phyloP scores from a whole-genome alignment of 2,797 vertebrate genomes.

The Siniperca undulata region DNA sequence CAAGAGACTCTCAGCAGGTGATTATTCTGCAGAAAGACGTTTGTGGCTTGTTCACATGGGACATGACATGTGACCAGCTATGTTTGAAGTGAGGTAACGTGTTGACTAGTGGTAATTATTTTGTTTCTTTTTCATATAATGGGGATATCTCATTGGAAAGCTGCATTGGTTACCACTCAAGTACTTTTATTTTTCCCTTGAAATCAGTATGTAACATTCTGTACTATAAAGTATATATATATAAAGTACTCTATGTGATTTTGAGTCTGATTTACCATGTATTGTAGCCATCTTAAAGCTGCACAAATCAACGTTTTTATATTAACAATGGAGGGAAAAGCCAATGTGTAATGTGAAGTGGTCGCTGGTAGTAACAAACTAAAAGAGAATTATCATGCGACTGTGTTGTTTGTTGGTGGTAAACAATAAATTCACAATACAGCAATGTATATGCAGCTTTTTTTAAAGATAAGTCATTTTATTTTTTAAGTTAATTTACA shows the following conservation, averaged over 20 bases:
- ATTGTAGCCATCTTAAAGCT: neutral
- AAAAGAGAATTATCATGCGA: neutral
- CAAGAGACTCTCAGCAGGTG: slow-evolving; percentile 51
- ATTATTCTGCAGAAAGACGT: slow-evolving; percentile 50
- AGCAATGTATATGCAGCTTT: neutral
- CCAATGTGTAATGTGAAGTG: neutral
- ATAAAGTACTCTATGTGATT: neutral
- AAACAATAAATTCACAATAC: neutral
- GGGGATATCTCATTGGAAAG: neutral
- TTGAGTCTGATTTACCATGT: neutral
- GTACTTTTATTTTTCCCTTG: neutral
- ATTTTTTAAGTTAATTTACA: too few species aligned
- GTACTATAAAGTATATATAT: neutral
- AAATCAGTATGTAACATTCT: neutral
- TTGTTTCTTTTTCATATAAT: neutral
- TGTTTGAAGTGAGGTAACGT: slow-evolving; percentile 13
- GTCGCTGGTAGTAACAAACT: neutral
- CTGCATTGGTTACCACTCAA: neutral
- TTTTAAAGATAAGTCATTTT: neutral
- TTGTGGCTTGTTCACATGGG: slow-evolving; percentile 31
- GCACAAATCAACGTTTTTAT: neutral
- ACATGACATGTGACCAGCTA: neutral
- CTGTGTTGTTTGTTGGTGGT: neutral
- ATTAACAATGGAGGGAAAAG: neutral
- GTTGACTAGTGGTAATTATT: slow-evolving; percentile 15